Base-by-base conservation (phyloP, 2,113 vertebrate species). In the Halcyon senegalensis region DNA sequence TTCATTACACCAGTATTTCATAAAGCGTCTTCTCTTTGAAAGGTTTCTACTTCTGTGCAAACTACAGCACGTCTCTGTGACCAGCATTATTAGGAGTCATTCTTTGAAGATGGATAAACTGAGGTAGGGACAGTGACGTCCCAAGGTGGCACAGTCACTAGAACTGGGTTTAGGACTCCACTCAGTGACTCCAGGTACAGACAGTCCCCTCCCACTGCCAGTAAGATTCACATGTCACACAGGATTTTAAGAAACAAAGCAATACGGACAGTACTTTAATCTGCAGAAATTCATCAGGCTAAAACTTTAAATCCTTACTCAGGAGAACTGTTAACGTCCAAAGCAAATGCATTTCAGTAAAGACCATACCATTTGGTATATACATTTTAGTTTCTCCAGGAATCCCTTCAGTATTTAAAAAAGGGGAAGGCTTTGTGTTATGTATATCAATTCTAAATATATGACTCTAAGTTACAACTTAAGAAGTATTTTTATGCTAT, bases 21-120 rank as follows among this genome's bases (percentile, higher is more conserved):
- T 25, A 31, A 19, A 68, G 37, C 56, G n/a, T 11, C 78, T 73
- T 55, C 24, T 74, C 33, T 70, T 62, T 7, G 50, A 33, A 58
- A 85, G 59, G 35, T 37, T 85, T 73, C 75, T 35, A 48, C n/a
- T 75, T 35, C 56, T 41, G 43, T 25, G 25, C 25, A 51, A 94
- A 44, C 27, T n/a, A 9, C 14, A 58, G 30, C 37, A 30, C 1
- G 1, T 17, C 62, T 64, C 56, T 0, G 1, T 43, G 55, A n/a
- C 1, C 53, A 53, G 33, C 3, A 13, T 21, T n/a, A 39, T 2
- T 60, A 3, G 7, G 35, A 5, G 7, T 30, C 39, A 4, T 37
- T 48, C 60, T 78, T 30, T 67, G 41, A 4, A 56, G 70, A 16
- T 18, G 50, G 48, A 79, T 73, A 53, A 64, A 44, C 43, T 5